These are phyloP conservation scores for Pelodytes ibericus DNA, from an alignment of 2,797 vertebrate species.

Conservation along the genomic window DNA sequence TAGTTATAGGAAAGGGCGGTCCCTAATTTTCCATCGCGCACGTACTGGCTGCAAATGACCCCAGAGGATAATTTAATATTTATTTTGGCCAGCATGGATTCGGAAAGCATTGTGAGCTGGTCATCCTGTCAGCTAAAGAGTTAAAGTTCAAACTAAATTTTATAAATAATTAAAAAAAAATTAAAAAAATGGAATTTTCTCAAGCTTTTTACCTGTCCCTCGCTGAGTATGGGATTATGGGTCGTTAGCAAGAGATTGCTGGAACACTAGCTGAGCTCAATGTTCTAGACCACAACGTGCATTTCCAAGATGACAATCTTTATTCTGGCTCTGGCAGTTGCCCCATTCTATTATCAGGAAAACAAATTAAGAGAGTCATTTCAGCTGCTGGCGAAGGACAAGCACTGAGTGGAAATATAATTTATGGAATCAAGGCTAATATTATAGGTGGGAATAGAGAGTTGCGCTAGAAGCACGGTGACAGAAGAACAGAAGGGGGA, in stretches of 20 bases:
- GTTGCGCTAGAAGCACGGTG: not conserved
- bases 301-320: slow-evolving; percentile 40
- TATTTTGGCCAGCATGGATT: not conserved
- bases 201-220: not conserved
- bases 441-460: slow-evolving; percentile 19
- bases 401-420: slow-evolving; percentile 41
- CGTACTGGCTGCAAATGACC: not conserved
- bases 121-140: not conserved
- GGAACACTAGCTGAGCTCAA: slow-evolving; percentile 1
- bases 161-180: not conserved
- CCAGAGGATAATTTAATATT: not conserved
- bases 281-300: slow-evolving; percentile 37
- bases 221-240: slow-evolving; percentile 2
- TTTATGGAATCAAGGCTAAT: slow-evolving; percentile 38
- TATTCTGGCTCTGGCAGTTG: slow-evolving; percentile 10
- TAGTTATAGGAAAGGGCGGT: not conserved
- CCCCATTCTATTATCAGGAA: slow-evolving; percentile 27
- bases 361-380: slow-evolving; percentile 22
- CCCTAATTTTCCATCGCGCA: not conserved
- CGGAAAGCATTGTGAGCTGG: not conserved
- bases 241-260: slow-evolving; percentile 1
- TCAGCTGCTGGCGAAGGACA: slow-evolving; percentile 30
- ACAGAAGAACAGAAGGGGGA: no score
- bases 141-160: not conserved
- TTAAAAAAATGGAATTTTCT: not conserved